Evolutionary conservation across 2,888 invertebrate species (phyloP), one percentile per base, ranked within the genome.

Genomic region (Elmis aenea): DNA sequence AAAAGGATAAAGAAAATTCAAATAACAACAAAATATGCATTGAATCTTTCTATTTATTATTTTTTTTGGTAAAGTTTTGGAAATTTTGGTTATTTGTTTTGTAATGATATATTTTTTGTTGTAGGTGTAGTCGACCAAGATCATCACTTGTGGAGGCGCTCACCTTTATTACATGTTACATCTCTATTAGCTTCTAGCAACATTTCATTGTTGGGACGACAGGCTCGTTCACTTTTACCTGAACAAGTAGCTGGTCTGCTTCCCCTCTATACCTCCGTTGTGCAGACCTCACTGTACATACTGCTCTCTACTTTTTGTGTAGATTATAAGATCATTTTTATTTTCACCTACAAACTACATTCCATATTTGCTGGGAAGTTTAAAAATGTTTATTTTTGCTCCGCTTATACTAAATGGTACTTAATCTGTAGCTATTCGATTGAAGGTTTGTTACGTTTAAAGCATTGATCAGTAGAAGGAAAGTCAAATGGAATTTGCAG

Each of bases 171-270:
- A 64, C 61, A 62, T 63, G 58, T 63, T 61, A 59, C 58, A 57
- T 56, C 52, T 54, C 49, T 57, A 50, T 55, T 57, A 54, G 56
- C 56, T 56, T 58, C 43, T 50, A 49, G 50, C 45, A 48, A 51
- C 42, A 43, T 45, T 50, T 48, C 37, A 49, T 61, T 60, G 59
- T 61, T 61, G 58, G 62, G 64, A 65, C 65, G 63, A 64, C 66
- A 60, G 65, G 66, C 58, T 66, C 67, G 64, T 66, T 64, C 61
- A 55, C 55, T 53, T 55, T 57, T 54, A 52, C 55, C 48, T 50
- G 57, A 59, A 58, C 59, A 65, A 66, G 64, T 67, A 67, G 67
- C 68, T 66, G 68, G 67, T 66, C 67, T 68, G 67, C 66, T 68
- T 66, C 57, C 58, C 56, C 47, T 42, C 42, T 42, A 38, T 44